Conservation (phyloP, 2,888 invertebrate species). For the Lycophotia porphyrea region DNA sequence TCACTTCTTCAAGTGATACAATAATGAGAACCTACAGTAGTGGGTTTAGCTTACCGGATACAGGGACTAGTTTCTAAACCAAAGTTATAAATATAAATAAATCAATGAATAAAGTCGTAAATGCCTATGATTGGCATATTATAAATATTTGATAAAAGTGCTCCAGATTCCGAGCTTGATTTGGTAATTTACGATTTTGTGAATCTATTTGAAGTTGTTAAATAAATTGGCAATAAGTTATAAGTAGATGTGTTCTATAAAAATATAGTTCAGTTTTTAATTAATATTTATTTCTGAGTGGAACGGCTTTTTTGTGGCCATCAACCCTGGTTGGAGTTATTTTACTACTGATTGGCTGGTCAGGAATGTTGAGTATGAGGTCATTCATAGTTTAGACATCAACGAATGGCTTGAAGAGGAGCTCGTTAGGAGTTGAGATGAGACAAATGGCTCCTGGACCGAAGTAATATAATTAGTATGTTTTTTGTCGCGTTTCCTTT, state of each 20-base stretch:
- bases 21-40: slow-evolving; percentile 49
- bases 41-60: slow-evolving; percentile 63
- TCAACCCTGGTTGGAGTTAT: slow-evolving; percentile 46
- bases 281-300: slow-evolving; percentile 53
- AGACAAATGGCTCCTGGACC: slow-evolving; percentile 37
- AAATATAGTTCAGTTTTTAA: slow-evolving; percentile 53
- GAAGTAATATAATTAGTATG: slow-evolving; percentile 21
- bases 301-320: slow-evolving; percentile 52
- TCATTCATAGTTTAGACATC: slow-evolving; percentile 56
- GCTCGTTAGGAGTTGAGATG: slow-evolving; percentile 32
- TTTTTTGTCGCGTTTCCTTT: slow-evolving; percentile 36
- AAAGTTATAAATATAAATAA: slow-evolving; percentile 70
- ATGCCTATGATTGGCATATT: slow-evolving; percentile 75
- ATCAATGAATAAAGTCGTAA: slow-evolving; percentile 77
- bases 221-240: slow-evolving; percentile 64
- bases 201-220: slow-evolving; percentile 66
- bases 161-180: slow-evolving; percentile 68
- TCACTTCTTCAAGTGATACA: slow-evolving; percentile 28
- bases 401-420: slow-evolving; percentile 42
- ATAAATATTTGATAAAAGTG: slow-evolving; percentile 77
- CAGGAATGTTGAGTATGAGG: slow-evolving; percentile 33
- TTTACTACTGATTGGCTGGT: slow-evolving; percentile 44
- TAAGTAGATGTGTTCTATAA: slow-evolving; percentile 44
- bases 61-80: slow-evolving; percentile 71
- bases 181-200: slow-evolving; percentile 72